phyloP scores from a whole-genome alignment of 2,888 invertebrate species.

The Rhogogaster chlorosoma region DNA sequence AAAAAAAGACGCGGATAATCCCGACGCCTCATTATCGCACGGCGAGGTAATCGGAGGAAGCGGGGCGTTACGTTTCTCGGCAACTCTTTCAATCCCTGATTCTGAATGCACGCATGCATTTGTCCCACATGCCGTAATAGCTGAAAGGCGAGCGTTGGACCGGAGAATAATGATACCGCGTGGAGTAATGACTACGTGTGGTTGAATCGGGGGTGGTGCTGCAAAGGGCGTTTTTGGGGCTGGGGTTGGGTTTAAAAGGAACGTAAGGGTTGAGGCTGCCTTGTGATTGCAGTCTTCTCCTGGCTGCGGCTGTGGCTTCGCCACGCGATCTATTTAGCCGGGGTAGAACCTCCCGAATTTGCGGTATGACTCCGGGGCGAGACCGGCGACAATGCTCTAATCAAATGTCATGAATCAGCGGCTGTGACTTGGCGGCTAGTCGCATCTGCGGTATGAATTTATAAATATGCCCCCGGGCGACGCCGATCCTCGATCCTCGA shows the following conservation, averaged over 20 bases:
- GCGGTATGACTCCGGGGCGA: slow-evolving; percentile 64
- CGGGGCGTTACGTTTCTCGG: neutral
- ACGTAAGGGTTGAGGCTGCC: slow-evolving; percentile 39
- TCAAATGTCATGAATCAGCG: slow-evolving; percentile 77
- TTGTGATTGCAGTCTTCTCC: slow-evolving; percentile 11
- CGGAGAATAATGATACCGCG: slow-evolving; percentile 41
- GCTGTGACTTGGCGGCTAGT: slow-evolving; percentile 67
- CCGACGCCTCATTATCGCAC: neutral
- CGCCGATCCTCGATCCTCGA: neutral
- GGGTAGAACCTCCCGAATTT: neutral
- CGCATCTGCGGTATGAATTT: slow-evolving; percentile 76
- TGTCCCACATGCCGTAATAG: slow-evolving; percentile 6
- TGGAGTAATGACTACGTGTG: slow-evolving; percentile 44
- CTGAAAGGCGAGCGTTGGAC: slow-evolving; percentile 18
- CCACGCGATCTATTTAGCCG: neutral
- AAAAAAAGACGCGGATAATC: neutral
- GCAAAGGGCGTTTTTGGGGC: neutral
- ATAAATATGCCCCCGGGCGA: slow-evolving; percentile 73
- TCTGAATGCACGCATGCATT: slow-evolving; percentile 9
- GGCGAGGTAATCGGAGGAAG: neutral
- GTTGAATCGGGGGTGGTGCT: slow-evolving; percentile 4
- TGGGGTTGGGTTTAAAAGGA: slow-evolving; percentile 8
- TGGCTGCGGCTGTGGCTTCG: neutral
- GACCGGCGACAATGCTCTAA: slow-evolving; percentile 74
- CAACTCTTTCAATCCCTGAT: slow-evolving; percentile 27